phyloP scores from a whole-genome alignment of 2,113 vertebrate species.

The Aplodontia rufa region DNA sequence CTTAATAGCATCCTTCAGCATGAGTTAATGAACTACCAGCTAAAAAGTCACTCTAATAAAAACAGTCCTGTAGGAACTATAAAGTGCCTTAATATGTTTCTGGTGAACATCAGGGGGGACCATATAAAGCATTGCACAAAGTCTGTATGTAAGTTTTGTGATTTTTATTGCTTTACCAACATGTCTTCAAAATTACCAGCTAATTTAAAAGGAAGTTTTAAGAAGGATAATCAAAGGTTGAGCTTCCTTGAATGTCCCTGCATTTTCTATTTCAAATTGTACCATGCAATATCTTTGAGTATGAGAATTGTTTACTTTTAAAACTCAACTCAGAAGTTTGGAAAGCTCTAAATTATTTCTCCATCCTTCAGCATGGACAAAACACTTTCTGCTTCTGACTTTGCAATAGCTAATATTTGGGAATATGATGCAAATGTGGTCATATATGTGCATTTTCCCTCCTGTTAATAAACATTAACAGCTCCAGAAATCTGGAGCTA shows the following conservation, averaged over 20 bases:
- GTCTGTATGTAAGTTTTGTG: neutral
- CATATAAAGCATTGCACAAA: neutral
- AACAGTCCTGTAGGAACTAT: neutral
- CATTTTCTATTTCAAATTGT: neutral
- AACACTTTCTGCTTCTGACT: neutral
- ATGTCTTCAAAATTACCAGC: too few relatives aligned
- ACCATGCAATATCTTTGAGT: neutral
- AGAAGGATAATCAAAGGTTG: neutral
- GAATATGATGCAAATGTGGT: neutral
- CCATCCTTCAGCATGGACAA: neutral
- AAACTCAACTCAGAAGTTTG: neutral
- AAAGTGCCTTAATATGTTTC: neutral
- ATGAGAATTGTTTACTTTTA: constrained; percentile 31
- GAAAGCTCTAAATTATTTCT: neutral
- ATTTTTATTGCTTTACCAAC: too few relatives aligned
- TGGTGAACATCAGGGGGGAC: neutral
- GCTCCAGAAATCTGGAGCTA: neutral
- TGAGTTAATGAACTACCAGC: constrained; percentile 9
- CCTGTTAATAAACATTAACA: neutral
- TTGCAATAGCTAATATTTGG: neutral
- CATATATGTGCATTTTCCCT: neutral
- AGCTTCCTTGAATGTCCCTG: neutral
- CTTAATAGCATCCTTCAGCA: constrained; percentile 11
- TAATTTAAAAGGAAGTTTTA: constrained; percentile 17
- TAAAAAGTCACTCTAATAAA: constrained; percentile 24